Conservation (phyloP, 2,113 vertebrate species). For the Glaucidium brasilianum region DNA sequence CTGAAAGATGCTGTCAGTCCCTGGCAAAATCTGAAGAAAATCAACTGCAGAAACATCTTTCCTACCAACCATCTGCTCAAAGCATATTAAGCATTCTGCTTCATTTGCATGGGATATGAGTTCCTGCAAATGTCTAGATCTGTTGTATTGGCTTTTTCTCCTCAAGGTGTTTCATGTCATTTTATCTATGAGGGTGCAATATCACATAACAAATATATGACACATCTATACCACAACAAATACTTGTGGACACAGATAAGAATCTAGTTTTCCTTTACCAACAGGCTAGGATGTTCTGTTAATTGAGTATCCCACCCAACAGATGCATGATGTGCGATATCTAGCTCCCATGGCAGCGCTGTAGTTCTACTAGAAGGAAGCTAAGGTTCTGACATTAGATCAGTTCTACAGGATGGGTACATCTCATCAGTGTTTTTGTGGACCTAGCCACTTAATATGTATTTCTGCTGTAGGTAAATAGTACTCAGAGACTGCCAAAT, state of each 20-base stretch:
- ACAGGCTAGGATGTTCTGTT: background rate
- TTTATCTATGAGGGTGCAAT: background rate
- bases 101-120: background rate
- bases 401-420: rapidly evolving
- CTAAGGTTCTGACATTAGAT: background rate
- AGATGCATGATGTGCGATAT: background rate
- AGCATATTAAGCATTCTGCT: background rate
- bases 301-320: background rate
- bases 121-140: background rate
- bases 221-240: background rate
- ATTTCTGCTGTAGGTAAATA: background rate
- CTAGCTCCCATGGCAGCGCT: background rate
- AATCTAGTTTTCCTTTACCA: background rate
- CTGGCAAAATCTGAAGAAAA: background rate
- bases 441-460: background rate
- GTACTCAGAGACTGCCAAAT: background rate
- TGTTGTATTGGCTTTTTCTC: background rate
- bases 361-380: background rate
- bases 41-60: background rate
- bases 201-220: background rate
- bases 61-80: background rate
- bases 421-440: background rate
- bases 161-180: background rate
- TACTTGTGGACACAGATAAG: too few relatives aligned
- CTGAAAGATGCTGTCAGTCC: background rate